Evolutionary conservation across 2,888 invertebrate genomes (phyloP).

Genomic region (Patella ulyssiponensis): DNA sequence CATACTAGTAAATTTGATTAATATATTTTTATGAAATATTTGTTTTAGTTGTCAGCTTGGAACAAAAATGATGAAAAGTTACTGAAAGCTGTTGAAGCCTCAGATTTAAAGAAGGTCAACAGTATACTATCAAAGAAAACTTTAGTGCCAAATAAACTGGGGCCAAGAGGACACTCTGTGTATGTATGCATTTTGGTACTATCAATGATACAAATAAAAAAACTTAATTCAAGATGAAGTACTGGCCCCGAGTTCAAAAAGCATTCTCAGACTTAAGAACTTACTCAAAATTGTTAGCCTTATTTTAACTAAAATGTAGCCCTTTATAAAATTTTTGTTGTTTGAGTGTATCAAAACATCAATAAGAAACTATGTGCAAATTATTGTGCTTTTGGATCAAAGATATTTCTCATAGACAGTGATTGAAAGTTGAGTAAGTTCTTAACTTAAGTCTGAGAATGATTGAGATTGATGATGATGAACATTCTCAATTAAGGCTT

Average conservation of each 20-base stretch:
- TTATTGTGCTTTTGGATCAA: too few species aligned
- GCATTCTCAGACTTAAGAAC: too few species aligned
- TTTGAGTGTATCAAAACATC: too few species aligned
- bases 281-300: too few species aligned
- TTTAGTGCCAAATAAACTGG: conserved; percentile 62
- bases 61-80: conserved; percentile 68
- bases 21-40: conserved; percentile 1
- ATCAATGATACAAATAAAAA: background rate
- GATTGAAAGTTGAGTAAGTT: too few species aligned
- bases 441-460: too few species aligned
- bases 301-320: too few species aligned
- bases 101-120: conserved; percentile 56
- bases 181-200: conserved; percentile 46
- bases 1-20: background rate
- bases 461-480: too few species aligned
- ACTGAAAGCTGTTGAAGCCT: conserved; percentile 60
- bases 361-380: too few species aligned
- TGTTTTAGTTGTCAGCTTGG: conserved; percentile 65
- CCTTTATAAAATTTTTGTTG: too few species aligned
- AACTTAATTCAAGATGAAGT: background rate
- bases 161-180: conserved; percentile 66
- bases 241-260: too few species aligned
- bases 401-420: too few species aligned
- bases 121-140: conserved; percentile 62
- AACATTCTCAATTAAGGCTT: background rate